Conservation (phyloP, 2,888 invertebrate genomes). For the Melanotus villosus region DNA sequence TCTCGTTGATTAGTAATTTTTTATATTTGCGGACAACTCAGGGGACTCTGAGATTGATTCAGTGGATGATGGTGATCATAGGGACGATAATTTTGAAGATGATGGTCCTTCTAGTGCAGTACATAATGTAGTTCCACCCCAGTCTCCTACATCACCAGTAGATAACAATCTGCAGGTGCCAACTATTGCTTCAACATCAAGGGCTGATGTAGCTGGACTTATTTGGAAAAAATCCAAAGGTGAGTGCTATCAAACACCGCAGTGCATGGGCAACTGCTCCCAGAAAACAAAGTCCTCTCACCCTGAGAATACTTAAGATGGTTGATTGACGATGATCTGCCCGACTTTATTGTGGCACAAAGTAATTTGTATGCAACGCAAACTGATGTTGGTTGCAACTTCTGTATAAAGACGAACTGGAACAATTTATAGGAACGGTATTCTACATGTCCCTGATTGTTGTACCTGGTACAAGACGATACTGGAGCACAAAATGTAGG, state of each 20-base stretch:
- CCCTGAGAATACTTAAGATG: neutral
- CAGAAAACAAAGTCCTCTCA: neutral
- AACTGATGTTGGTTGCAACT: neutral
- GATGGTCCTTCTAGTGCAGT: no score
- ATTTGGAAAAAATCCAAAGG: neutral
- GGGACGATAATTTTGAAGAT: no score
- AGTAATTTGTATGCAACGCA: neutral
- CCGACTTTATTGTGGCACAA: neutral
- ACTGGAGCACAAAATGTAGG: neutral
- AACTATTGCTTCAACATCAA: no score
- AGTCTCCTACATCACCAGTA: no score
- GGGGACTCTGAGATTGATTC: no score
- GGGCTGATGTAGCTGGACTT: no score
- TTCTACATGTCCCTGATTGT: conserved; percentile 1
- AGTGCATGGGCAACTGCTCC: neutral
- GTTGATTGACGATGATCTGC: neutral
- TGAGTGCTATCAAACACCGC: neutral
- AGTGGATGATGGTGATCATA: no score
- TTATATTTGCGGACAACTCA: no score
- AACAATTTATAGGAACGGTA: neutral
- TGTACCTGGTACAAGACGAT: neutral
- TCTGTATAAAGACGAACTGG: neutral
- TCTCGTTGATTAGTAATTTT: no score
- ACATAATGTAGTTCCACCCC: no score
- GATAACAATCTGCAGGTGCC: no score